Evolutionary conservation across 1,140 invertebrate species (phyloP).

Genomic region (Drosophila triauraria): DNA sequence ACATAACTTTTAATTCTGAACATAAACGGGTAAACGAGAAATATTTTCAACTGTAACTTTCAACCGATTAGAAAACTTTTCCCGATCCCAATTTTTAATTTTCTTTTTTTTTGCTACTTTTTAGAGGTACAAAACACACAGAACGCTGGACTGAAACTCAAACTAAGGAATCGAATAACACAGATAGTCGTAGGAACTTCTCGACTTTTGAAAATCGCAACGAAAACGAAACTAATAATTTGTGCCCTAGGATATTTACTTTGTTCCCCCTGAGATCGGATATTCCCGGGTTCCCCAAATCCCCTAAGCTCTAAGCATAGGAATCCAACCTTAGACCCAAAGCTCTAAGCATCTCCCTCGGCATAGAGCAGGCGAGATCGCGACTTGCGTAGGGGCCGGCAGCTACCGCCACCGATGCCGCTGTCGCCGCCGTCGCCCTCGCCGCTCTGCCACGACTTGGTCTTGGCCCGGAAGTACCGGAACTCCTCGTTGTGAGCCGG

Average conservation of each 20-base stretch:
- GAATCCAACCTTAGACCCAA: too few relatives aligned
- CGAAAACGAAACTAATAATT: constrained; percentile 53
- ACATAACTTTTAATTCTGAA: constrained; percentile 33
- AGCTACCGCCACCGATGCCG: constrained; percentile 30
- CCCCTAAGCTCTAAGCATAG: not conserved
- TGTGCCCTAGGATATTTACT: constrained; percentile 26
- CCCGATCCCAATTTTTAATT: not conserved
- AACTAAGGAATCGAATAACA: constrained; percentile 24
- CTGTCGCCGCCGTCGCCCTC: constrained; percentile 49
- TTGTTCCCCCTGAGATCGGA: not conserved
- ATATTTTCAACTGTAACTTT: constrained; percentile 37
- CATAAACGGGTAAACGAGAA: constrained; percentile 25
- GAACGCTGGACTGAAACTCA: constrained; percentile 44
- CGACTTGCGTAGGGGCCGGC: constrained; percentile 48
- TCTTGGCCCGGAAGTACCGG: constrained; percentile 88
- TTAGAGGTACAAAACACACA: not conserved
- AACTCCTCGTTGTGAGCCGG: constrained; percentile 90
- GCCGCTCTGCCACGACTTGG: constrained; percentile 87
- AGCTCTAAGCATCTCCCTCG: constrained; percentile 24
- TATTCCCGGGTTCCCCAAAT: not conserved
- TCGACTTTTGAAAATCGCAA: constrained; percentile 58
- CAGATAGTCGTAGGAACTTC: constrained; percentile 34
- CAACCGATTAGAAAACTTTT: constrained; percentile 60
- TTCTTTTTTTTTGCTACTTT: not conserved
- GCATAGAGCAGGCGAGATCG: constrained; percentile 67